phyloP scores from a whole-genome alignment of 2,888 invertebrate species.

The Seladonia tumulorum region DNA sequence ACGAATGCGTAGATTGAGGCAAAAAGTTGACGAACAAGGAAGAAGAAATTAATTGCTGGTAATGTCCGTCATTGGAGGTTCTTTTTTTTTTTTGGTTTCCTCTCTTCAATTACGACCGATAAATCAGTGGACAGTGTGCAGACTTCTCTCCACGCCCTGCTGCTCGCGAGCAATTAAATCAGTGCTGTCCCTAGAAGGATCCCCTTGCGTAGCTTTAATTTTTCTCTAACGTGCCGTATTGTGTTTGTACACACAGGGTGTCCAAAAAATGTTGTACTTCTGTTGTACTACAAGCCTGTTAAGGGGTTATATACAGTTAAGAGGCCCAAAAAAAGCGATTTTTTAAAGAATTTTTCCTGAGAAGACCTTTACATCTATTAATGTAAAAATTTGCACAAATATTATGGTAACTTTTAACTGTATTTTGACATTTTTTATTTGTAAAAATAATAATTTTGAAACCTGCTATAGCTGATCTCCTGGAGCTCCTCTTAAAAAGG shows the following conservation, averaged over 20 bases:
- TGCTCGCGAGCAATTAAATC: conserved; percentile 62
- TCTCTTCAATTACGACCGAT: conserved; percentile 72
- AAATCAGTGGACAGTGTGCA: conserved; percentile 63
- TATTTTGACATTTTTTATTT: no score
- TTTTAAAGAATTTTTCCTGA: no score
- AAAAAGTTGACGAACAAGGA: conserved; percentile 1
- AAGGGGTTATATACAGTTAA: no score
- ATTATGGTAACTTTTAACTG: no score
- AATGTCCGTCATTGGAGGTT: background rate
- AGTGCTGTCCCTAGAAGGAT: conserved; percentile 5
- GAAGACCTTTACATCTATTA: no score
- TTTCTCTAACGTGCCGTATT: background rate
- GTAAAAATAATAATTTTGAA: no score
- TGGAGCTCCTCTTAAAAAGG: no score
- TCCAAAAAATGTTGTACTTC: no score
- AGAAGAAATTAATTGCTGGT: conserved; percentile 14
- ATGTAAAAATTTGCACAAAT: no score
- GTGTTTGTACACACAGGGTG: background rate
- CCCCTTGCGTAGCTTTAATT: background rate
- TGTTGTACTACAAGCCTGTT: no score
- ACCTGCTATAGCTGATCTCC: no score
- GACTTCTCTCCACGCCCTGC: conserved; percentile 36
- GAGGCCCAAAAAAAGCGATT: no score
- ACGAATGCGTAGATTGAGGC: background rate
- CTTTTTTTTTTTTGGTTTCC: conserved; percentile 21